Conservation (phyloP, 2,888 invertebrate genomes). For the Athalia rosae region DNA sequence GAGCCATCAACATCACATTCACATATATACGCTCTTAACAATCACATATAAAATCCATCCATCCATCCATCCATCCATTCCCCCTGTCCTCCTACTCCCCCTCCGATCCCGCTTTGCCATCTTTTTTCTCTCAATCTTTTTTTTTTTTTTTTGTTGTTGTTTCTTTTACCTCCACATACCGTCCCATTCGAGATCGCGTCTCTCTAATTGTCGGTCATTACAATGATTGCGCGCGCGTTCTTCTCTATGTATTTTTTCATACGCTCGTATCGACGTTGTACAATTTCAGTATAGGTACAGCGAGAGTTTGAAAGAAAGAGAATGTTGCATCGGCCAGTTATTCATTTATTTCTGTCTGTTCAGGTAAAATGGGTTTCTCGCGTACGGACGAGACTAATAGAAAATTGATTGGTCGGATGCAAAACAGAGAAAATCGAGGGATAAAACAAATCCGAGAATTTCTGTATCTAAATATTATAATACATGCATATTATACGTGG, state of each 20-base stretch:
- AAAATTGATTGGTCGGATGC: too few species aligned
- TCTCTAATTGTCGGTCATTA: constrained; percentile 35
- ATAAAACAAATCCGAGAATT: too few species aligned
- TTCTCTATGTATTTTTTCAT: not conserved
- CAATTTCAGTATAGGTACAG: not conserved
- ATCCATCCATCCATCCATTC: constrained; percentile 11
- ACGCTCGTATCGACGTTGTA: not conserved
- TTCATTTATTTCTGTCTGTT: not conserved
- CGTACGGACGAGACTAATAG: too few species aligned
- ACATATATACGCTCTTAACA: constrained; percentile 49
- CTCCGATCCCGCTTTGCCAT: constrained; percentile 8
- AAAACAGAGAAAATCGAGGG: too few species aligned
- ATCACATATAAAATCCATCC: constrained; percentile 52
- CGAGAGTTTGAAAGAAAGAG: not conserved
- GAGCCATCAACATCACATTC: constrained; percentile 72
- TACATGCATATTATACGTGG: too few species aligned
- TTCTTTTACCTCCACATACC: not conserved
- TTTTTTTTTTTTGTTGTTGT: too few species aligned
- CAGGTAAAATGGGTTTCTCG: too few species aligned
- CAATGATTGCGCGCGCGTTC: constrained; percentile 24
- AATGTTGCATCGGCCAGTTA: too few species aligned
- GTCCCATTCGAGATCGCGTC: constrained; percentile 31
- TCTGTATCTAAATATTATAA: too few species aligned
- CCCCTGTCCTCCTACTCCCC: not conserved
- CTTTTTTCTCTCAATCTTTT: too few species aligned